phyloP scores from a whole-genome alignment of 2,113 vertebrate genomes.

The Sander lucioperca region DNA sequence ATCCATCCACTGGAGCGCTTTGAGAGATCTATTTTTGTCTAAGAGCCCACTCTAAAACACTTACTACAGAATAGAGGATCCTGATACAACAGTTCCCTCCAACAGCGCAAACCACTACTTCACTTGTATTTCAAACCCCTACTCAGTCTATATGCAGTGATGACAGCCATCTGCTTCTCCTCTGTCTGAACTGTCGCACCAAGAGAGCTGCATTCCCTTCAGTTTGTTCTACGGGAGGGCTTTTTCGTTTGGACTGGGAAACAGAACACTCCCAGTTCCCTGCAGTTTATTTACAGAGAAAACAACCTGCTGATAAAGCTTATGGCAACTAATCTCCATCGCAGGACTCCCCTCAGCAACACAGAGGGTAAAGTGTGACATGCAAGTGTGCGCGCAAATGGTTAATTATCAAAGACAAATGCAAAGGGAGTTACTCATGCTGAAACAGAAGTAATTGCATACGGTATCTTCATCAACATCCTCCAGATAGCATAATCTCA shows the following conservation, averaged over 20 bases:
- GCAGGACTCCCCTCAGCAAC: slow-evolving; percentile 10
- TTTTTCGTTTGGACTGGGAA: slow-evolving; percentile 25
- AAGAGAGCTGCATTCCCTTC: slow-evolving; percentile 35
- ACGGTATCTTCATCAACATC: slow-evolving; percentile 43
- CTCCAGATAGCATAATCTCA: slow-evolving; percentile 48
- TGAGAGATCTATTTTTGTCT: slow-evolving; percentile 68
- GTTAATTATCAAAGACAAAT: slow-evolving; percentile 74
- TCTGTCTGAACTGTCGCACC: slow-evolving; percentile 53
- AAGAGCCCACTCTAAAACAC: slow-evolving; percentile 64
- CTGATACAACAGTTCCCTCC: slow-evolving; percentile 60
- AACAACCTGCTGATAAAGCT: slow-evolving; percentile 58
- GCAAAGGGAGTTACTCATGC: slow-evolving; percentile 69
- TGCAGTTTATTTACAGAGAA: slow-evolving; percentile 63
- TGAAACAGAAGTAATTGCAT: slow-evolving; percentile 72
- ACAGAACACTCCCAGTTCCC: slow-evolving; percentile 37
- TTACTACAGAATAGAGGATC: slow-evolving; percentile 52
- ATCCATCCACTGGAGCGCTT: slow-evolving; percentile 46
- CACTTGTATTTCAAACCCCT: slow-evolving; percentile 47
- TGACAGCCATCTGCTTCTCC: slow-evolving; percentile 74
- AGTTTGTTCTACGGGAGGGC: slow-evolving; percentile 27
- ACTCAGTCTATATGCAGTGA: slow-evolving; percentile 38
- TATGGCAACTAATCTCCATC: slow-evolving; percentile 41
- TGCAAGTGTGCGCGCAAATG: slow-evolving; percentile 5
- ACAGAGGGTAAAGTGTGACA: slow-evolving; percentile 17
- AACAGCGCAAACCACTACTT: slow-evolving; percentile 58